phyloP scores from a whole-genome alignment of 2,797 vertebrate species.

The Pelodytes ibericus region DNA sequence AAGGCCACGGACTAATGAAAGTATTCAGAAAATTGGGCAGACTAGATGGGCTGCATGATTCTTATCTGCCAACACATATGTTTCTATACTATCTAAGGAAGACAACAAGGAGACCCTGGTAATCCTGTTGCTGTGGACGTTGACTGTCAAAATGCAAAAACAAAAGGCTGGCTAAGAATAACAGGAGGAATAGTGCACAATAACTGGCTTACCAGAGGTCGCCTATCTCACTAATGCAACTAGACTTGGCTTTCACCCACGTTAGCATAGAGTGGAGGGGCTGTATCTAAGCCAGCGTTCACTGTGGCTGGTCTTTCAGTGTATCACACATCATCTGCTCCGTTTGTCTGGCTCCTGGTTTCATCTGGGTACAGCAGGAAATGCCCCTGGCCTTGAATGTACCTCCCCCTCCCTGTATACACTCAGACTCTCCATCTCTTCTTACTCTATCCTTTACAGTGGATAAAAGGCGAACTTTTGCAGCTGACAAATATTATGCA shows the following conservation, averaged over 20 bases:
- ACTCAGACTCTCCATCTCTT: neutral
- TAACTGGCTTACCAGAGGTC: neutral
- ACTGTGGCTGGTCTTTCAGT: constrained; percentile 10
- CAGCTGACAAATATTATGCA: constrained; percentile 77
- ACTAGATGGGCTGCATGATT: too few species aligned
- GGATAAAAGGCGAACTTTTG: constrained; percentile 73
- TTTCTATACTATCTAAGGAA: too few species aligned
- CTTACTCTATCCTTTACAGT: constrained; percentile 38
- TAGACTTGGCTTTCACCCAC: constrained; percentile 14
- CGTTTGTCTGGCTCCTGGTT: constrained; percentile 26
- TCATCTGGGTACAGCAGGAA: constrained; percentile 39
- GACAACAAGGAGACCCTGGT: too few species aligned
- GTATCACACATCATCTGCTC: constrained; percentile 41
- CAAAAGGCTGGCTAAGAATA: too few species aligned
- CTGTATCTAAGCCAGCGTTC: neutral
- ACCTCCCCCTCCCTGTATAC: neutral
- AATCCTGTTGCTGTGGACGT: too few species aligned
- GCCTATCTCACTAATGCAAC: neutral
- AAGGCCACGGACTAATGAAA: too few species aligned
- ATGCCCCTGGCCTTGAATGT: constrained; percentile 40
- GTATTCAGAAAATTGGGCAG: too few species aligned
- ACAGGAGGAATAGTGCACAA: neutral
- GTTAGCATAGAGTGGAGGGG: neutral
- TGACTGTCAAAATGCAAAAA: too few species aligned
- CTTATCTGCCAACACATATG: too few species aligned